Conservation (phyloP, 2,797 vertebrate genomes). For the Hozukius guyotensis region DNA sequence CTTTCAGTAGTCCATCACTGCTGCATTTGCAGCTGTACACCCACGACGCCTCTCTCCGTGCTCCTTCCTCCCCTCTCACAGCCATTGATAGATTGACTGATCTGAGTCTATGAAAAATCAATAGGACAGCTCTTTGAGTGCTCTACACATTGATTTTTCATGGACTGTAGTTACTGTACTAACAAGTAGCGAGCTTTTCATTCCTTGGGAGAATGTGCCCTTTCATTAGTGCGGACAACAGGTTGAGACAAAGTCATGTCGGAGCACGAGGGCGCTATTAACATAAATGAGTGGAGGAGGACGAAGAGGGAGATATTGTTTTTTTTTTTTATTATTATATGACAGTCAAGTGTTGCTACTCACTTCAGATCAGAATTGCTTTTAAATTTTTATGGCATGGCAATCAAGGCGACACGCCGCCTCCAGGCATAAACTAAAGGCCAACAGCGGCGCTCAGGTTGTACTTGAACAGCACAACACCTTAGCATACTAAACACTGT, state of each 20-base stretch:
- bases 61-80: conserved; percentile 8
- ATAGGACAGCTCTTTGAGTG: conserved; percentile 65
- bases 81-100: conserved; percentile 71
- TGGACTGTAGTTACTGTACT: conserved; percentile 49
- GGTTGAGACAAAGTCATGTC: conserved; percentile 3
- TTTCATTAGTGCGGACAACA: conserved; percentile 12
- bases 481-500: conserved; percentile 43
- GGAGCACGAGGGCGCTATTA: neutral
- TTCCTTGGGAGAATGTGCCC: conserved; percentile 7
- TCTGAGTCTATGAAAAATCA: conserved; percentile 73
- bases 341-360: conserved; percentile 22
- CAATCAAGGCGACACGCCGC: conserved; percentile 54
- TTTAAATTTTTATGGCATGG: conserved; percentile 44
- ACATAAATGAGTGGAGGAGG: conserved; percentile 16
- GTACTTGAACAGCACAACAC: conserved; percentile 3
- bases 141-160: conserved; percentile 63
- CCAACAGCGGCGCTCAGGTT: conserved; percentile 33
- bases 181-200: conserved; percentile 39
- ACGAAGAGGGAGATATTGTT: neutral
- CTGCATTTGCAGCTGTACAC: conserved; percentile 10
- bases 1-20: conserved; percentile 54
- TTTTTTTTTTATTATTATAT: neutral
- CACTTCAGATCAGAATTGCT: conserved; percentile 29
- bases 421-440: conserved; percentile 57
- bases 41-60: conserved; percentile 2